Evolutionary conservation across 2,888 invertebrate genomes (phyloP).

Genomic region (Peribatodes rhomboidaria): DNA sequence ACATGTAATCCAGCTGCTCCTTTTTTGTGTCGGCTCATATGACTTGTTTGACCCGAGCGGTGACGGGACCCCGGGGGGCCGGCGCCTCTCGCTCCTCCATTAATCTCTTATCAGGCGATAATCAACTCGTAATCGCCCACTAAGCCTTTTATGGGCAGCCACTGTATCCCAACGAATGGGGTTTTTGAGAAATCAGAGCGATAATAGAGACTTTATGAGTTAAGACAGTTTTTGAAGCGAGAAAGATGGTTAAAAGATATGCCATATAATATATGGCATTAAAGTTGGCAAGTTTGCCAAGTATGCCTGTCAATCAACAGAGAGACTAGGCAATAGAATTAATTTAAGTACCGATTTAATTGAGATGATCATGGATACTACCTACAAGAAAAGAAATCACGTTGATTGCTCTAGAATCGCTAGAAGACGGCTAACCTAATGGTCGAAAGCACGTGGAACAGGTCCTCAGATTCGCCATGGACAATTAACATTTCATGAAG

Average conservation of each 20-base stretch:
- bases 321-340: no score
- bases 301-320: no score
- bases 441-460: no score
- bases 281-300: no score
- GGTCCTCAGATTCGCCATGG: no score
- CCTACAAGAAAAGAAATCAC: no score
- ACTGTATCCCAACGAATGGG: neutral
- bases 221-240: neutral
- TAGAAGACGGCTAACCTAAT: no score
- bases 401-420: no score
- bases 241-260: neutral
- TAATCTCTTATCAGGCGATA: slow-evolving; percentile 29
- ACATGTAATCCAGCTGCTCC: neutral
- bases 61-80: slow-evolving; percentile 18
- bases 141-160: slow-evolving; percentile 21
- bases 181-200: neutral
- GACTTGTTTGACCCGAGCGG: slow-evolving; percentile 5
- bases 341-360: neutral
- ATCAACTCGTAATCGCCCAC: slow-evolving; percentile 30
- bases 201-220: neutral
- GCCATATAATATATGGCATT: no score
- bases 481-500: no score
- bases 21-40: neutral
- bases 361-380: no score
- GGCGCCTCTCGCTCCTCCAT: slow-evolving; percentile 16